Percentiles rank a stretch among this genome's conserved stretches.
Evolutionary conservation across 2,888 invertebrate species (phyloP).

Genomic region (Metalampra italica): DNA sequence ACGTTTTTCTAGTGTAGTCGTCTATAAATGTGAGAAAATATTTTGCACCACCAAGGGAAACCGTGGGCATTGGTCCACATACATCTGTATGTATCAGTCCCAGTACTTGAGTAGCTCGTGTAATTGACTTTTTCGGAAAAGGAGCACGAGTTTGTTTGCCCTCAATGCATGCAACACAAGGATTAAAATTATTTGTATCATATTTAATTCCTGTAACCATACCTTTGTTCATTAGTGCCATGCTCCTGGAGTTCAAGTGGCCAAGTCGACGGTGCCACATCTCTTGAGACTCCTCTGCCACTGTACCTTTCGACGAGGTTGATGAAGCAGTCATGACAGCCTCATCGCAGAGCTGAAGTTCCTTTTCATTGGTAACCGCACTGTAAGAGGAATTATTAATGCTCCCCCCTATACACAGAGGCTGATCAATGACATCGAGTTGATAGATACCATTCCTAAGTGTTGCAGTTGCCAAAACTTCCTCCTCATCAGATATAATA

Average conservation of each 20-base stretch:
- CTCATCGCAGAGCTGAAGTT: too few relatives aligned
- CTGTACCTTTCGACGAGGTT: too few relatives aligned
- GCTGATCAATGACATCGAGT: not conserved
- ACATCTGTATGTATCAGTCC: conserved; percentile 4
- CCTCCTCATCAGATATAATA: too few relatives aligned
- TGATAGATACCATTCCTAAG: conserved; percentile 4
- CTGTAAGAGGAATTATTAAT: too few relatives aligned
- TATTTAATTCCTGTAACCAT: conserved; percentile 14
- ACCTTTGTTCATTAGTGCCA: conserved; percentile 19
- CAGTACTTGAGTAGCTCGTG: conserved; percentile 1
- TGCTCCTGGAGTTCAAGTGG: conserved; percentile 14
- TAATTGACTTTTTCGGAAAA: conserved; percentile 4
- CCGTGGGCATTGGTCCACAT: conserved; percentile 4
- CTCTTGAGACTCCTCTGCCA: conserved; percentile 4
- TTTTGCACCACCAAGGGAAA: conserved; percentile 5
- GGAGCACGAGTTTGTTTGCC: conserved; percentile 5
- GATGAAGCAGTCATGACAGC: not conserved
- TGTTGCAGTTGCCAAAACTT: too few relatives aligned
- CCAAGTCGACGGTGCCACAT: conserved; percentile 20
- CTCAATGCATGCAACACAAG: conserved; percentile 7
- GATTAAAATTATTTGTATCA: not conserved
- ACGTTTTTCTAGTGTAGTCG: conserved; percentile 20
- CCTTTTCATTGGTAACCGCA: too few relatives aligned
- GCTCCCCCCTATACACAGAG: too few relatives aligned
- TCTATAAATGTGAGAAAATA: conserved; percentile 35